Evolutionary conservation across 1,140 invertebrate genomes (phyloP).

Genomic region (Hylaeus anthracinus): DNA sequence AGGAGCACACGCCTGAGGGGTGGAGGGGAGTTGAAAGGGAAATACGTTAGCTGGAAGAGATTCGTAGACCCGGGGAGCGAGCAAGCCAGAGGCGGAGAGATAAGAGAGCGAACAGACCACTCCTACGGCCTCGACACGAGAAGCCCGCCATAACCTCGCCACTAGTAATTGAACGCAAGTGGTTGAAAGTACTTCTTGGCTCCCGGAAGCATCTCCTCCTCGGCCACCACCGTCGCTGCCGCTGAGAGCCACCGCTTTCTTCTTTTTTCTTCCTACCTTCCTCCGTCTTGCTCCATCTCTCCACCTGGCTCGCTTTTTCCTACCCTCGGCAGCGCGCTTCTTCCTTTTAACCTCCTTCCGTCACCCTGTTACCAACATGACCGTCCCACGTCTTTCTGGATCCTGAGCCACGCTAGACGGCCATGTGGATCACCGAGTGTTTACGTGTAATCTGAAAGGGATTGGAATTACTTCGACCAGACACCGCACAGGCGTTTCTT

Average conservation of each 20-base stretch:
- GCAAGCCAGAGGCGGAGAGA: slow-evolving; percentile 6
- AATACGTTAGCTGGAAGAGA: slow-evolving; percentile 36
- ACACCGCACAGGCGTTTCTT: neutral
- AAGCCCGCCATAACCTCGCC: slow-evolving; percentile 70
- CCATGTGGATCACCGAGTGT: slow-evolving; percentile 56
- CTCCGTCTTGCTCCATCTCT: slow-evolving; percentile 17
- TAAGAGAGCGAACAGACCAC: slow-evolving; percentile 53
- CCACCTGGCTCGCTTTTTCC: neutral
- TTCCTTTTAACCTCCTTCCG: slow-evolving; percentile 13
- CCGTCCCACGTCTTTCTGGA: slow-evolving; percentile 18
- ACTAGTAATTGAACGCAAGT: slow-evolving; percentile 75
- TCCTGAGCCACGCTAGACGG: slow-evolving; percentile 4
- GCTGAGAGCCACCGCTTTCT: slow-evolving; percentile 22
- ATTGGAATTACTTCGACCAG: slow-evolving; percentile 36
- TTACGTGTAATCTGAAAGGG: slow-evolving; percentile 69
- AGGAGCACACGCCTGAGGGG: neutral
- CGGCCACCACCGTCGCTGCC: slow-evolving; percentile 30
- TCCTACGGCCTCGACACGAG: slow-evolving; percentile 69
- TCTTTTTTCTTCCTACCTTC: slow-evolving; percentile 37
- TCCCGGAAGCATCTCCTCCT: slow-evolving; percentile 66
- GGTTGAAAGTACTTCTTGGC: slow-evolving; percentile 74
- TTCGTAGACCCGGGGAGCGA: slow-evolving; percentile 18
- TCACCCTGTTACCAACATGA: slow-evolving; percentile 7
- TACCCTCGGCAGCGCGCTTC: slow-evolving; percentile 11
- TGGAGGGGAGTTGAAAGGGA: neutral